A percentile compares a stretch with the other conserved stretches of the same genome.
Conservation (phyloP, 2,113 vertebrate species). For the Cephalopterus ornatus region DNA sequence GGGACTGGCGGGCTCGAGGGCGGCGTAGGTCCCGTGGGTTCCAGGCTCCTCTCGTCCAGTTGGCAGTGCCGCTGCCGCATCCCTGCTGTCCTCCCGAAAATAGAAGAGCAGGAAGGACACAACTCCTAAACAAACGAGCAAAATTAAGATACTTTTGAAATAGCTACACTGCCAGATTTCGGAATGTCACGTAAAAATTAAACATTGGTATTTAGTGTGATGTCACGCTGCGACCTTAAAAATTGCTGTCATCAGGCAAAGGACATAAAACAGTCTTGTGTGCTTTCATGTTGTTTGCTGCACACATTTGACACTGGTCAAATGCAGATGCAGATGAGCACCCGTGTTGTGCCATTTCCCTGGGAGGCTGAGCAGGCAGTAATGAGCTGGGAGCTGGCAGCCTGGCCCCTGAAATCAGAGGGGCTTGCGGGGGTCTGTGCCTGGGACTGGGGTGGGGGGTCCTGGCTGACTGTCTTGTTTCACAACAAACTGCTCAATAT, state of each 20-base stretch:
- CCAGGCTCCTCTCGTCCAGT: not conserved
- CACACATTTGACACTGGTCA: accelerated
- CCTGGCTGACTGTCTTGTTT: not conserved
- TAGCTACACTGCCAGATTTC: accelerated
- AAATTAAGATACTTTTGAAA: not conserved
- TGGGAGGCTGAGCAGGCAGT: not conserved
- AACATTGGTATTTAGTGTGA: not conserved
- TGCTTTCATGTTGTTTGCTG: not conserved
- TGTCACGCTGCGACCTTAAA: not conserved
- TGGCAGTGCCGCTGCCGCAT: not conserved
- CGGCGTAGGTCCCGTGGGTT: not conserved
- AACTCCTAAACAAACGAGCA: not conserved
- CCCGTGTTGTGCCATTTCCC: accelerated
- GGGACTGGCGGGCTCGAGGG: not conserved
- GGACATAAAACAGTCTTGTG: accelerated
- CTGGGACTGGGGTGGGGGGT: accelerated
- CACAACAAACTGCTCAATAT: not conserved
- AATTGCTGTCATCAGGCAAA: accelerated
- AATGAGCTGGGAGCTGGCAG: not conserved
- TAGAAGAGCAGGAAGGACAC: not conserved
- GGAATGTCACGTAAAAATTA: not conserved
- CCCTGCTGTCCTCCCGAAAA: accelerated
- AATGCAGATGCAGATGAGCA: not conserved
- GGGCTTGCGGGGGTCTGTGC: accelerated
- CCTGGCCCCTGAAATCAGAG: not conserved